Base-by-base conservation (phyloP, 1,140 invertebrate genomes). In the Lineus longissimus region DNA sequence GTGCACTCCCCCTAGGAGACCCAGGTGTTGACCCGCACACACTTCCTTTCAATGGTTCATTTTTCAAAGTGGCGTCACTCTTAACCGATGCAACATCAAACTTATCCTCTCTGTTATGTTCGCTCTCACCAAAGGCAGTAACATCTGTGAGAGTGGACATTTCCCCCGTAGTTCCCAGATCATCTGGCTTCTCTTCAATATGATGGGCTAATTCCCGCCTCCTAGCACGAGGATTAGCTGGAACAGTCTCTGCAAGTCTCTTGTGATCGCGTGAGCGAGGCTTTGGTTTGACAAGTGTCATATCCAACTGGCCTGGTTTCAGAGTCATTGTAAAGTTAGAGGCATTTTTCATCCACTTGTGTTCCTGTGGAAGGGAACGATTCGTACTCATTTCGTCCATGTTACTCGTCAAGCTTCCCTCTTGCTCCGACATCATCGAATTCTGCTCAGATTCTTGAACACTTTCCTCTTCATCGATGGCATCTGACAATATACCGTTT, bases 241-340 rank as follows among this genome's bases (percentile, higher is more conserved):
- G 33, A 4, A 36, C 33, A 36, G 33, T 36, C 33, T 36, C 33
- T 36, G 33, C 33, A 36, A 36, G 33, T 51, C 47, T 19, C 47
- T 51, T 4, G n/a, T n/a, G 47, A 9, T 27, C 19, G 4, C 47
- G n/a, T 7, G n/a, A 6, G 47, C 47, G 47, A 19, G 47, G 47
- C 25, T 51, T 51, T 6, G 47, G 47, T 27, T 51, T 51, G 19
- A 51, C 47, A 23, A 51, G 25, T n/a, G 47, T 51, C 47, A 51
- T 51, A 51, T 51, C 47, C 19, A 51, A 27, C 25, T 51, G 47
- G 4, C 47, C 47, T 6, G 47, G 47, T n/a, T 51, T 51, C 4
- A 51, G 25, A n/a, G 47, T 51, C 47, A 51, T 51, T 27, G 47
- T 51, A 27, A 51, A 51, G 9, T 19, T 23, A 19, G n/a, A 4